phyloP scores from a whole-genome alignment of 2,888 invertebrate genomes.

The Drosophila anomelani region DNA sequence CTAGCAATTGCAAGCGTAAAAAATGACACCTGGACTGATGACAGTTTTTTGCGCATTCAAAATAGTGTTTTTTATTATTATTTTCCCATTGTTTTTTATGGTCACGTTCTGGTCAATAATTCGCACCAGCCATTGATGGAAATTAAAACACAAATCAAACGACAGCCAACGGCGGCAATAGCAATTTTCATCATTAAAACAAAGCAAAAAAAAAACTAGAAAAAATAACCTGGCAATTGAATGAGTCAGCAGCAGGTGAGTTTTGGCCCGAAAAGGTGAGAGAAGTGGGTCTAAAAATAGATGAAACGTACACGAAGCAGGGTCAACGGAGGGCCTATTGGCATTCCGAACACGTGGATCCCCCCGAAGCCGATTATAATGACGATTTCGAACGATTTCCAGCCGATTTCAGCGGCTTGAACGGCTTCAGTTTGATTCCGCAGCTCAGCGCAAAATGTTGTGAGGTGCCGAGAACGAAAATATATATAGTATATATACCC shows the following conservation, averaged over 20 bases:
- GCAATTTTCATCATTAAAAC: constrained; percentile 56
- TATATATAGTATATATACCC: constrained; percentile 7
- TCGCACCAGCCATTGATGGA: constrained; percentile 55
- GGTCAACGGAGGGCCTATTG: constrained; percentile 35
- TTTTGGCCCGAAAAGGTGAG: constrained; percentile 4
- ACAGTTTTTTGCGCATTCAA: constrained; percentile 1
- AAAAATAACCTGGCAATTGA: constrained; percentile 26
- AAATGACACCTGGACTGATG: neutral
- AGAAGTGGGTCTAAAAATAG: constrained; percentile 57
- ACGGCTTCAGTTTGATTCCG: constrained; percentile 57
- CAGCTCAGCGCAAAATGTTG: constrained; percentile 70
- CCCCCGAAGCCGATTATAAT: constrained; percentile 24
- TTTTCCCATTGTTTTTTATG: neutral
- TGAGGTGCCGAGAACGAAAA: constrained; percentile 19
- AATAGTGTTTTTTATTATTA: neutral
- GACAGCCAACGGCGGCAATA: neutral
- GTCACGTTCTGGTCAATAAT: constrained; percentile 63
- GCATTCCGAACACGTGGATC: constrained; percentile 66
- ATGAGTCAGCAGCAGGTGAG: constrained; percentile 56
- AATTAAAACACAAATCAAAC: constrained; percentile 46
- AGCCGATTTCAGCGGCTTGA: constrained; percentile 2
- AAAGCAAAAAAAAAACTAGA: neutral
- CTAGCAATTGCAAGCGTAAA: neutral
- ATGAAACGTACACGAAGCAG: constrained; percentile 20
- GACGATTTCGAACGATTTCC: constrained; percentile 9